A percentile compares a stretch with the other conserved stretches of the same genome.
phyloP scores from a whole-genome alignment of 30 jellyfish, hydroid and myxozoan species.

The Aurelia aurita region DNA sequence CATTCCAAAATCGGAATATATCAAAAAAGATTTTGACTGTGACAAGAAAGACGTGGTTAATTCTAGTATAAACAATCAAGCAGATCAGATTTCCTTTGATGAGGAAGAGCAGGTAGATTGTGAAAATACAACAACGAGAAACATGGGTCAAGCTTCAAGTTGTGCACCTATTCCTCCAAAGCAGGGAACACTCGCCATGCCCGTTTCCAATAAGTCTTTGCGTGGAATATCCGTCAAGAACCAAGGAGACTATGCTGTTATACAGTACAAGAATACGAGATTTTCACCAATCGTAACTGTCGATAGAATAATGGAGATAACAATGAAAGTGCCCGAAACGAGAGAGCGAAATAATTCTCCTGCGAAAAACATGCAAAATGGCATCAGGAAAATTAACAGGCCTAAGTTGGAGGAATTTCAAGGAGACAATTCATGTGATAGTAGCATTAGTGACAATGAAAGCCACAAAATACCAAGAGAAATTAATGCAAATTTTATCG shows the following conservation, averaged over 20 bases:
- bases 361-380: no score
- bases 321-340: slow-evolving; percentile 27
- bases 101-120: neutral
- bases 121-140: neutral
- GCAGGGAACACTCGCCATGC: slow-evolving; percentile 75
- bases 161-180: slow-evolving; percentile 5
- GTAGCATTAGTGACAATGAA: no score
- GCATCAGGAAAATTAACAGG: no score
- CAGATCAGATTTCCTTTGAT: slow-evolving; percentile 6
- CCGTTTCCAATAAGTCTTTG: slow-evolving; percentile 30
- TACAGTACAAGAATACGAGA: slow-evolving; percentile 41
- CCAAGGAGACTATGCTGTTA: slow-evolving; percentile 72
- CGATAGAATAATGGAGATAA: slow-evolving; percentile 40
- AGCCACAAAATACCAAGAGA: no score
- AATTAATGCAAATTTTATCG: no score
- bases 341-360: neutral
- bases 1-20: neutral
- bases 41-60: no score
- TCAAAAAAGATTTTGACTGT: neutral
- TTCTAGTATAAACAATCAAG: neutral
- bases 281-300: slow-evolving; percentile 61
- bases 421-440: no score
- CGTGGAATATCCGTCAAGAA: slow-evolving; percentile 52
- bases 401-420: no score
- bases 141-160: slow-evolving; percentile 69